Evolutionary conservation across 1,140 invertebrate genomes (phyloP).

Genomic region (Pygmarrhopalites habei): DNA sequence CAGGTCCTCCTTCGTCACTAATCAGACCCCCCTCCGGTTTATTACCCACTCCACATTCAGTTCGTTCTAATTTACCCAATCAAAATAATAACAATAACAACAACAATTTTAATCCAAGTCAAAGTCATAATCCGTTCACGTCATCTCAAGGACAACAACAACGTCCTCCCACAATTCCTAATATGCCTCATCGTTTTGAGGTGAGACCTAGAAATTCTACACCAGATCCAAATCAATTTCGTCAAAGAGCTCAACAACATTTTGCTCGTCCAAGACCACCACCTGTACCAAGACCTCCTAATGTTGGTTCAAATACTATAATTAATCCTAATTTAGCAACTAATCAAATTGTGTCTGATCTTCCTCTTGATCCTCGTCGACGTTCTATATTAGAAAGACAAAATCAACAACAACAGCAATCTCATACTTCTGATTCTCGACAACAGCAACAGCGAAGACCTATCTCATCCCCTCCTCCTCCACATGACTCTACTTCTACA

Average conservation of each 20-base stretch:
- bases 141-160: not conserved
- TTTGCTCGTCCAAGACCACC: constrained; percentile 6
- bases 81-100: too few species aligned
- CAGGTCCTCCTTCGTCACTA: too few species aligned
- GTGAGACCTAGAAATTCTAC: too few species aligned
- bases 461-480: not conserved
- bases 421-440: not conserved
- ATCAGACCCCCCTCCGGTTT: too few species aligned
- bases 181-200: not conserved
- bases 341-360: constrained; percentile 19
- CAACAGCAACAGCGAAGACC: not conserved
- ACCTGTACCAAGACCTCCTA: not conserved
- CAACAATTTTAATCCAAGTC: too few species aligned
- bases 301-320: not conserved
- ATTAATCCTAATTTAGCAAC: constrained; percentile 12
- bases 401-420: constrained; percentile 1
- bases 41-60: too few species aligned
- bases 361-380: constrained; percentile 10
- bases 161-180: not conserved
- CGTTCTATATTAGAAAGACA: not conserved
- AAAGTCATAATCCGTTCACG: too few species aligned
- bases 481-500: not conserved
- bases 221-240: not conserved
- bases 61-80: too few species aligned
- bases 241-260: constrained; percentile 18